A percentile compares a stretch with the other conserved stretches of the same genome.
These are phyloP conservation scores for Eristalinus sepulchralis DNA, from an alignment of 2,888 invertebrate species.

Conservation along the genomic window DNA sequence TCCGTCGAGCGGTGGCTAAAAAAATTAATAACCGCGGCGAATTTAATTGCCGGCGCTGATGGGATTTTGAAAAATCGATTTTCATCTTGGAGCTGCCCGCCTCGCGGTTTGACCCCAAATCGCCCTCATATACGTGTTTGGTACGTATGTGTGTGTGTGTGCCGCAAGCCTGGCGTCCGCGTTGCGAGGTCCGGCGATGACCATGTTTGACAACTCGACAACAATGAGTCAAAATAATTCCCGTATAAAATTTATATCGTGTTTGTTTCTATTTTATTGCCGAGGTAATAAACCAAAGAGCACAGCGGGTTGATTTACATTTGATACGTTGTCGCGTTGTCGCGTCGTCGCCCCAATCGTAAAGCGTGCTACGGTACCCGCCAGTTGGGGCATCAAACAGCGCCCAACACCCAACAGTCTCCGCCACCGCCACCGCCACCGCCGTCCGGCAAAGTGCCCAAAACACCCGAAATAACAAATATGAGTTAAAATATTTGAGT, in stretches of 20 bases:
- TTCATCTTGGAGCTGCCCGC: conserved; percentile 11
- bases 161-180: conserved; percentile 3
- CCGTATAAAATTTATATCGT: conserved; percentile 58
- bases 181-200: conserved; percentile 24
- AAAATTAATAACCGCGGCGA: conserved; percentile 51
- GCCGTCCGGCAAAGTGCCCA: background rate
- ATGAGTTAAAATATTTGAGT: conserved; percentile 68
- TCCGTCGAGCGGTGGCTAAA: conserved; percentile 46
- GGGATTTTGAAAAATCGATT: conserved; percentile 53
- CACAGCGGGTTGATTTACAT: conserved; percentile 63
- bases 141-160: background rate
- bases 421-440: background rate
- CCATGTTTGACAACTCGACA: conserved; percentile 53
- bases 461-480: conserved; percentile 25
- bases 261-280: conserved; percentile 62
- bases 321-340: conserved; percentile 38
- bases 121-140: background rate
- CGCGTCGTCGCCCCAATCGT: conserved; percentile 26
- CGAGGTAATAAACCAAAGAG: conserved; percentile 55
- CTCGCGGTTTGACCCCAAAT: conserved; percentile 31
- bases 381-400: background rate
- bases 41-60: conserved; percentile 63
- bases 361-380: conserved; percentile 31
- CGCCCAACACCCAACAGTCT: background rate
- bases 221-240: conserved; percentile 58